phyloP scores from a whole-genome alignment of 1,140 invertebrate species.

The Drosophila nigromelanica region DNA sequence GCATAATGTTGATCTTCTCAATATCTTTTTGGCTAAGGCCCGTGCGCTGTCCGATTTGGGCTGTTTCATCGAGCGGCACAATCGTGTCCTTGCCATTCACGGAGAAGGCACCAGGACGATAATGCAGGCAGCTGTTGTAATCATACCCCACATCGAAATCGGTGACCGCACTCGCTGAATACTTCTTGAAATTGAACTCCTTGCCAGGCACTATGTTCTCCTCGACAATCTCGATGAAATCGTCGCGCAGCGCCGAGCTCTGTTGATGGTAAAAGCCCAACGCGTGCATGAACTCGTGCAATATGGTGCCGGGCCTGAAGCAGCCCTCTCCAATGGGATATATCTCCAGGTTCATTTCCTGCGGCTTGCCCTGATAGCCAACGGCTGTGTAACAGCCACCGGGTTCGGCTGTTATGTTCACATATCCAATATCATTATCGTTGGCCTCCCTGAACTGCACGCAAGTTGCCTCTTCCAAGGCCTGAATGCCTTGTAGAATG shows the following conservation, averaged over 20 bases:
- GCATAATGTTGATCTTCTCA: constrained; percentile 78
- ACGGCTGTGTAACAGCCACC: constrained; percentile 86
- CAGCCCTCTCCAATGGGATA: constrained; percentile 84
- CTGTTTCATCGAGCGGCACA: constrained; percentile 79
- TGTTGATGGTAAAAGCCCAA: constrained; percentile 88
- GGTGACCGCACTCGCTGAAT: constrained; percentile 70
- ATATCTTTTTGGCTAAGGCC: constrained; percentile 87
- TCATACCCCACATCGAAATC: constrained; percentile 87
- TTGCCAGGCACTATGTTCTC: constrained; percentile 86
- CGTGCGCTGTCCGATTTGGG: constrained; percentile 86
- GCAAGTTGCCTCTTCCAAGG: constrained; percentile 59
- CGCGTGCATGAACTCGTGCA: constrained; percentile 89
- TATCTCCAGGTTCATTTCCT: constrained; percentile 85
- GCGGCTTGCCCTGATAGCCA: constrained; percentile 85
- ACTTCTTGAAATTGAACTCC: constrained; percentile 87
- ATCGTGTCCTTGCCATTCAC: constrained; percentile 89
- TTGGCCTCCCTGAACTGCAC: constrained; percentile 59
- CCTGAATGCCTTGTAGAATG: constrained; percentile 60
- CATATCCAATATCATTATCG: constrained; percentile 55
- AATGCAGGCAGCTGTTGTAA: constrained; percentile 91
- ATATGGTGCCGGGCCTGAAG: constrained; percentile 85
- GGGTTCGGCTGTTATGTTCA: constrained; percentile 48
- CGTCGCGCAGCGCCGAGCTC: constrained; percentile 86
- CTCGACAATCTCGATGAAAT: constrained; percentile 85
- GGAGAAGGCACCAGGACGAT: constrained; percentile 89